Evolutionary conservation across 2,113 vertebrate genomes (phyloP).

Genomic region (Paraplagusia blochii): DNA sequence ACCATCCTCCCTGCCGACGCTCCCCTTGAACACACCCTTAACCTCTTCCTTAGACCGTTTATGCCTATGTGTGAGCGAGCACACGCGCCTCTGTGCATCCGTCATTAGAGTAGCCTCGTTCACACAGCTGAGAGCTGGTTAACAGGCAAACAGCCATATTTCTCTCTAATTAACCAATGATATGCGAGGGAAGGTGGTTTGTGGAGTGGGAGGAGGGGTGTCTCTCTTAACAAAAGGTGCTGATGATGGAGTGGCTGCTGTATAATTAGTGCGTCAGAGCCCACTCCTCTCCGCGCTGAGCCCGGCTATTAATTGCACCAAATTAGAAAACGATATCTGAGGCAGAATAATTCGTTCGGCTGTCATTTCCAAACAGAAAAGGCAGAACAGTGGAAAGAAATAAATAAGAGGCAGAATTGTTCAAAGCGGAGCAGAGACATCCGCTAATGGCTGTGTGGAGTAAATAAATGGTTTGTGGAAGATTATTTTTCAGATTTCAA

Average conservation of each 20-base stretch:
- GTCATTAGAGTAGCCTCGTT: background rate
- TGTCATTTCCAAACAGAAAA: slow-evolving; percentile 85
- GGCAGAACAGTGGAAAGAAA: slow-evolving; percentile 45
- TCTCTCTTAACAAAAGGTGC: slow-evolving; percentile 97
- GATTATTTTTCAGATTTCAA: slow-evolving; percentile 18
- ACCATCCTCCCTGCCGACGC: slow-evolving; percentile 87
- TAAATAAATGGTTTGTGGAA: slow-evolving; percentile 85
- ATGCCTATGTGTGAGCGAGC: slow-evolving; percentile 2
- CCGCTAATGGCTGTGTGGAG: slow-evolving; percentile 86
- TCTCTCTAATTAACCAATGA: slow-evolving; percentile 99
- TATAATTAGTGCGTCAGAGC: slow-evolving; percentile 99
- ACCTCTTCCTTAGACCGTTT: slow-evolving; percentile 70
- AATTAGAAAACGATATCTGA: slow-evolving; percentile 99
- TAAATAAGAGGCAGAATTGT: slow-evolving; percentile 85
- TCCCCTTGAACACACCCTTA: slow-evolving; percentile 84
- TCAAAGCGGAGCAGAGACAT: slow-evolving; percentile 82
- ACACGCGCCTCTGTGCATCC: slow-evolving; percentile 1
- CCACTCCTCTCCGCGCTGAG: slow-evolving; percentile 92
- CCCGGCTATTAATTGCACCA: slow-evolving; percentile 98
- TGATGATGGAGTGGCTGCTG: slow-evolving; percentile 99
- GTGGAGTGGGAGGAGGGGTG: slow-evolving; percentile 52
- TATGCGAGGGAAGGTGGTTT: slow-evolving; percentile 76
- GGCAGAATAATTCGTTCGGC: slow-evolving; percentile 97
- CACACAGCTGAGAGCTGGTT: slow-evolving; percentile 68
- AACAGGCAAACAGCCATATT: slow-evolving; percentile 94